Percentiles rank a stretch among this genome's conserved stretches.
These are phyloP conservation scores for Lamellibrachia columna DNA, from an alignment of 2,888 invertebrate species.

Conservation along the genomic window DNA sequence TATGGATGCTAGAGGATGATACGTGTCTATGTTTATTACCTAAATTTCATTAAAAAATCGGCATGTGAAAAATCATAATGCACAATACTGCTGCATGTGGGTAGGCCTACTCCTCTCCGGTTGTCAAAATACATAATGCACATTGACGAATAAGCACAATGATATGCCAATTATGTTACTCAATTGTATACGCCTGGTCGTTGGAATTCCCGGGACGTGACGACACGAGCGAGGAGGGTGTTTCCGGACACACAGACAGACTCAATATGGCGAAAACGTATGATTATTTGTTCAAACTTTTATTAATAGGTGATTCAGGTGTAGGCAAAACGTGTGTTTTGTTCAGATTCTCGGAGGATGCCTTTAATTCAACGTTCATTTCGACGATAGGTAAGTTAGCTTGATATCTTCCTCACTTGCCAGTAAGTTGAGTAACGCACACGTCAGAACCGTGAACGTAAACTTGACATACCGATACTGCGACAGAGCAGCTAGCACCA, in stretches of 20 bases:
- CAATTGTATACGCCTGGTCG: constrained; percentile 11
- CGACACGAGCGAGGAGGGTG: neutral
- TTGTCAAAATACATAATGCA: too few relatives aligned
- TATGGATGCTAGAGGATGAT: too few relatives aligned
- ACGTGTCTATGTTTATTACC: too few relatives aligned
- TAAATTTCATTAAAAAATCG: too few relatives aligned
- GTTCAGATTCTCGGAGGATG: constrained; percentile 72
- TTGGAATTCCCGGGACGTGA: constrained; percentile 16
- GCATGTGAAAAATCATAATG: too few relatives aligned
- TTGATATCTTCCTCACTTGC: neutral
- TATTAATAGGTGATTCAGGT: constrained; percentile 72
- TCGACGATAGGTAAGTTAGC: constrained; percentile 69
- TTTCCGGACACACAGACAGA: constrained; percentile 41
- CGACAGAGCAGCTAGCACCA: neutral
- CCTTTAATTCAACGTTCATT: constrained; percentile 72
- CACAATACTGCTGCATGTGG: too few relatives aligned
- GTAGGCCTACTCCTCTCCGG: too few relatives aligned
- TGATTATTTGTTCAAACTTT: constrained; percentile 72
- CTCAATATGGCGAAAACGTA: constrained; percentile 67
- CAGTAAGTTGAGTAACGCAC: neutral
- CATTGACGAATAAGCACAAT: neutral
- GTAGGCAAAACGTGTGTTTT: constrained; percentile 73
- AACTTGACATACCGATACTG: neutral
- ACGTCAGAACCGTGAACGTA: neutral
- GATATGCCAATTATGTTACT: neutral